These are phyloP conservation scores for Eulemur rubriventer DNA, from an alignment of 2,797 vertebrate genomes.

Conservation along the genomic window DNA sequence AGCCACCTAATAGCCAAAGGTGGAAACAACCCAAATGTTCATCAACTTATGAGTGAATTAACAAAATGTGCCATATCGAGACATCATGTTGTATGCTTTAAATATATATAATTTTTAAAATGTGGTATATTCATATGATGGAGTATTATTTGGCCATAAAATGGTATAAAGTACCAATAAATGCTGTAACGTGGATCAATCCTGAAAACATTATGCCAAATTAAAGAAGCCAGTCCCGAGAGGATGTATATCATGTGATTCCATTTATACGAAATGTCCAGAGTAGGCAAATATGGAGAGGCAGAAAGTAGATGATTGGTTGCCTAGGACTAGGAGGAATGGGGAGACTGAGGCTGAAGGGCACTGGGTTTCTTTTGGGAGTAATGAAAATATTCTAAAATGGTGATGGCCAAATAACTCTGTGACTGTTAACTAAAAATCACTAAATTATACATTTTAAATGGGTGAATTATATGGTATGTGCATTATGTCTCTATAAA, in stretches of 20 bases:
- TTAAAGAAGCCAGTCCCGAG: not conserved
- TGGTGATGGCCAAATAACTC: not conserved
- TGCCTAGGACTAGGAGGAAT: not conserved
- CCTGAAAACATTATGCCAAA: not conserved
- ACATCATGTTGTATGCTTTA: not conserved
- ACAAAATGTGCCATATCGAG: not conserved
- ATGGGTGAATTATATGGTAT: not conserved
- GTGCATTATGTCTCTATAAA: slow-evolving; percentile 6
- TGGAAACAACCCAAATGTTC: not conserved
- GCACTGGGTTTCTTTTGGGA: not conserved
- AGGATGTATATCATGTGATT: not conserved
- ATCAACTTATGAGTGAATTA: not conserved
- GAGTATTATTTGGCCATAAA: not conserved
- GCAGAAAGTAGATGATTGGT: not conserved
- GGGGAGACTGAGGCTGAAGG: not conserved
- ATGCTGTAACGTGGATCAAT: not conserved
- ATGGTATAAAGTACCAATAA: not conserved
- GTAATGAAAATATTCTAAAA: not conserved
- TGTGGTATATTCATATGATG: not conserved
- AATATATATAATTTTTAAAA: not conserved
- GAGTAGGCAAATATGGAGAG: not conserved
- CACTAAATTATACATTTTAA: not conserved
- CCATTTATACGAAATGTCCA: not conserved
- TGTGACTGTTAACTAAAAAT: not conserved
- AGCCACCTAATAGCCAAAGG: not conserved